Evolutionary conservation across 2,797 vertebrate species (phyloP), one percentile per base, ranked within the genome.

Genomic region (Threskiornis aethiopicus): DNA sequence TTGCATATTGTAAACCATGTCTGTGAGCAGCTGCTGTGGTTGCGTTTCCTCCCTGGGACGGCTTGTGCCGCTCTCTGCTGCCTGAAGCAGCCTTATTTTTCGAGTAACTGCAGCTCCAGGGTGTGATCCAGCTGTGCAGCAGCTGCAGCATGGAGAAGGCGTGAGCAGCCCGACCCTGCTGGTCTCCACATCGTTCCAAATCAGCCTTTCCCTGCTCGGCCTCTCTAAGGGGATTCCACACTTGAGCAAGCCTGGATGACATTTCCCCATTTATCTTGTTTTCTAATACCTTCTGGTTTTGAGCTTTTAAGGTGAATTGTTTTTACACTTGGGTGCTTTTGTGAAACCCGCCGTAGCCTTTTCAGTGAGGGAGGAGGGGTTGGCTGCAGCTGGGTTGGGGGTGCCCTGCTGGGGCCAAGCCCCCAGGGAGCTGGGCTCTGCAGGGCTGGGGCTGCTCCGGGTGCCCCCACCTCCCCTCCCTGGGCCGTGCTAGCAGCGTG

Each of bases 111-210:
- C 65, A 31, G 86, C 77, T 65, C 42, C 9, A 3, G 51, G 54
- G 28, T n/a, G 42, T 5, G 42, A 87, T 79, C 78, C 66, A 51
- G 80, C 79, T 20, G 10, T 35, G 41, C 44, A 42, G 64, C 57
- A 82, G 90, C 87, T 57, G 78, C 41, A 55, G 37, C 2, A 0
- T 6, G 1, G 64, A 44, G 54, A 7, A 6, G 35, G 51, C 2
- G 1, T 14, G 54, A 84, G 54, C 71, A 84, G 52, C 41, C 49
- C 1, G 7, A 29, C 11, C 17, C 65, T 59, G 55, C 41, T 0
- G 0, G 29, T 20, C 28, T 64, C 65, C 15, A 10, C 15, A 28
- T 47, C 0, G 3, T 51, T 62, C 37, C 0, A 3, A 37, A 2
- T 57, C 59, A 7, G 9, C 42, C 37, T 80, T n/a, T 83, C 19